These are phyloP conservation scores for Pyrrhosoma nymphula DNA, from an alignment of 2,888 invertebrate species.

Conservation along the genomic window DNA sequence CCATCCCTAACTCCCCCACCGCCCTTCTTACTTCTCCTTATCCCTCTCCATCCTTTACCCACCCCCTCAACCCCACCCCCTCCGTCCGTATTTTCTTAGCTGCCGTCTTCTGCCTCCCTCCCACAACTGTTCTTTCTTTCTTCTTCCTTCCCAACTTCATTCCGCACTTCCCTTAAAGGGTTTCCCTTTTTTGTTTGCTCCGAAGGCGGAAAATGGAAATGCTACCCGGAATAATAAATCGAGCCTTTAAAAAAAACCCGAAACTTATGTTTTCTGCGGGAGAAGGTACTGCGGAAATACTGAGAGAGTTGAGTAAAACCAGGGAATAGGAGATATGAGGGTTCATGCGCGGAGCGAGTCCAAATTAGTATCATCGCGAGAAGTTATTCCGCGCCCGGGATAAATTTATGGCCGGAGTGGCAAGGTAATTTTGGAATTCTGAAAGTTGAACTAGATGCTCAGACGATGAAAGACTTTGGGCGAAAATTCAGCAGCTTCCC, in stretches of 20 bases:
- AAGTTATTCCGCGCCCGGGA: neutral
- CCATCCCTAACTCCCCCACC: neutral
- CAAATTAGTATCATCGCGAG: slow-evolving; percentile 1
- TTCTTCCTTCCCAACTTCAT: slow-evolving; percentile 64
- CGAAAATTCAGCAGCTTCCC: neutral
- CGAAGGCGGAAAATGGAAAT: slow-evolving; percentile 56
- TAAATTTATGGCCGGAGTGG: neutral
- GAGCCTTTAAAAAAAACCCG: neutral
- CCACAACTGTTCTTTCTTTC: slow-evolving; percentile 10
- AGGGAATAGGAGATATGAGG: slow-evolving; percentile 9
- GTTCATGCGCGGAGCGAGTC: neutral
- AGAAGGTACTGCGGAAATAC: slow-evolving; percentile 1
- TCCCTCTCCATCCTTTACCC: slow-evolving; percentile 45
- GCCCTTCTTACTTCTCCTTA: neutral
- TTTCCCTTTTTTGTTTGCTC: slow-evolving; percentile 54
- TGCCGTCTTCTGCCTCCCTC: neutral
- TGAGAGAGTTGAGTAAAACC: slow-evolving; percentile 25
- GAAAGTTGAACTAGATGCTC: neutral
- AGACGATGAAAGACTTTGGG: neutral
- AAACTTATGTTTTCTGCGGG: slow-evolving; percentile 39
- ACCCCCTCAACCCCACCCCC: neutral
- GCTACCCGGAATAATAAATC: slow-evolving; percentile 55
- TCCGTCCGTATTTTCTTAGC: neutral
- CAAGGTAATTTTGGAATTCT: slow-evolving; percentile 4
- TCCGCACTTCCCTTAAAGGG: slow-evolving; percentile 56